Percentiles rank a stretch among this genome's conserved stretches.
phyloP scores from a whole-genome alignment of 2,113 vertebrate species.

The Melanerpes aurifrons region DNA sequence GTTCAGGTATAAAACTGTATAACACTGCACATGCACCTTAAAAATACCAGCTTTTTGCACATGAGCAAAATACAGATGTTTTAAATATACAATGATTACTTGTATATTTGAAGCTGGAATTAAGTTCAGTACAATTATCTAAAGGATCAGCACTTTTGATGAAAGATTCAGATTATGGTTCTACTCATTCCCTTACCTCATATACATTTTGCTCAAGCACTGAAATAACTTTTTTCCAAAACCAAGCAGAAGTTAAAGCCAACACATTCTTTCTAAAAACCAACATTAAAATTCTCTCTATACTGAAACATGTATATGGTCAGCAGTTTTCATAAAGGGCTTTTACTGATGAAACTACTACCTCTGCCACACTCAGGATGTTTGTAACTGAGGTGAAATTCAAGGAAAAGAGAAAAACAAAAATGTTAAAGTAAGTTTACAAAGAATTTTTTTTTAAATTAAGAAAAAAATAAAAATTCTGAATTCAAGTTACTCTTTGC shows the following conservation, averaged over 20 bases:
- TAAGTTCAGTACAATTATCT: constrained; percentile 4
- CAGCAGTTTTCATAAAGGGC: constrained; percentile 21
- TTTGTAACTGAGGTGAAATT: not conserved
- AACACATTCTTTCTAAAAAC: constrained; percentile 8
- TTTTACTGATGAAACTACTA: not conserved
- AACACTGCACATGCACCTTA: not conserved
- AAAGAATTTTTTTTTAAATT: not conserved
- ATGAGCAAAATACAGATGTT: constrained; percentile 26
- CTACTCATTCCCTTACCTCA: not conserved
- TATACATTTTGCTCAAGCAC: not conserved
- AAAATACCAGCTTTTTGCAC: not conserved
- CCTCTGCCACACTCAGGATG: constrained; percentile 2
- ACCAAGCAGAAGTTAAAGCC: constrained; percentile 32
- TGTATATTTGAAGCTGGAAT: constrained; percentile 31
- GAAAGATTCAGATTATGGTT: not conserved
- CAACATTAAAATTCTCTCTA: constrained; percentile 18
- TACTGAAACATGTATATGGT: not conserved
- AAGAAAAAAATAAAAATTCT: not conserved
- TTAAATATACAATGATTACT: constrained; percentile 45
- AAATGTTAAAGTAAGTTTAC: not conserved
- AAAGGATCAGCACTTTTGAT: constrained; percentile 21
- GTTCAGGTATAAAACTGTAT: not conserved
- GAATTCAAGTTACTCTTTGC: not conserved
- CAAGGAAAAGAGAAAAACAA: constrained; percentile 12
- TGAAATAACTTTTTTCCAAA: constrained; percentile 46